Evolutionary conservation across 1,140 invertebrate species (phyloP).

Genomic region (Drosophila tsacasi): DNA sequence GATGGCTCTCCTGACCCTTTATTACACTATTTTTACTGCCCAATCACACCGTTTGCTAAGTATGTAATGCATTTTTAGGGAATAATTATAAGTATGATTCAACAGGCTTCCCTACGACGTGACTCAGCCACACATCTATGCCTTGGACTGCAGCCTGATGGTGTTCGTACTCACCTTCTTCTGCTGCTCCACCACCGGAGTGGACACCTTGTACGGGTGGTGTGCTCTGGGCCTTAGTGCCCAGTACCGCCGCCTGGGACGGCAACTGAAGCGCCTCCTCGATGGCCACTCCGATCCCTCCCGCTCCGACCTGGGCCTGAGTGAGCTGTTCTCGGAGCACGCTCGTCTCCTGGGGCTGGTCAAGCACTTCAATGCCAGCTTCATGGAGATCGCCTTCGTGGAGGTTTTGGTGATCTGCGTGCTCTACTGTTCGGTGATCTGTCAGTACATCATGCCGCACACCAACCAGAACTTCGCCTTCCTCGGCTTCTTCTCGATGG

Average conservation of each 20-base stretch:
- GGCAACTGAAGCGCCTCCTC: slow-evolving; percentile 13
- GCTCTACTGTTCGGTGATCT: slow-evolving; percentile 63
- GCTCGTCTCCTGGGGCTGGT: slow-evolving; percentile 38
- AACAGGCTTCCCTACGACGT: slow-evolving; percentile 57
- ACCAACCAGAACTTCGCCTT: slow-evolving; percentile 61
- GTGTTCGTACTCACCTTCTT: slow-evolving; percentile 59
- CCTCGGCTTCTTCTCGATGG: slow-evolving; percentile 66
- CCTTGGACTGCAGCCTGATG: slow-evolving; percentile 57
- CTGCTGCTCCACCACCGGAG: slow-evolving; percentile 64
- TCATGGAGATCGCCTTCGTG: slow-evolving; percentile 56
- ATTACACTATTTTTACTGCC: not conserved
- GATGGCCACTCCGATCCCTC: not conserved
- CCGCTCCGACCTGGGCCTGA: slow-evolving; percentile 17
- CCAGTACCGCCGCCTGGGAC: slow-evolving; percentile 49
- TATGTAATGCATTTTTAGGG: too few species aligned
- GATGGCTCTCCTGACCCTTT: not conserved
- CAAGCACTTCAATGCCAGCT: slow-evolving; percentile 39
- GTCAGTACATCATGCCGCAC: slow-evolving; percentile 65
- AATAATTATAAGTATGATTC: not conserved
- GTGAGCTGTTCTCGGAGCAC: slow-evolving; percentile 39
- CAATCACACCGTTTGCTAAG: not conserved
- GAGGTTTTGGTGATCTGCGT: slow-evolving; percentile 60
- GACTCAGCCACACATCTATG: slow-evolving; percentile 44
- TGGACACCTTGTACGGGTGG: slow-evolving; percentile 63
- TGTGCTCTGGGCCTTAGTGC: slow-evolving; percentile 56